Percentiles rank a stretch among this genome's conserved stretches.
phyloP scores from a whole-genome alignment of 2,888 invertebrate genomes.

The Drosophila birchii region DNA sequence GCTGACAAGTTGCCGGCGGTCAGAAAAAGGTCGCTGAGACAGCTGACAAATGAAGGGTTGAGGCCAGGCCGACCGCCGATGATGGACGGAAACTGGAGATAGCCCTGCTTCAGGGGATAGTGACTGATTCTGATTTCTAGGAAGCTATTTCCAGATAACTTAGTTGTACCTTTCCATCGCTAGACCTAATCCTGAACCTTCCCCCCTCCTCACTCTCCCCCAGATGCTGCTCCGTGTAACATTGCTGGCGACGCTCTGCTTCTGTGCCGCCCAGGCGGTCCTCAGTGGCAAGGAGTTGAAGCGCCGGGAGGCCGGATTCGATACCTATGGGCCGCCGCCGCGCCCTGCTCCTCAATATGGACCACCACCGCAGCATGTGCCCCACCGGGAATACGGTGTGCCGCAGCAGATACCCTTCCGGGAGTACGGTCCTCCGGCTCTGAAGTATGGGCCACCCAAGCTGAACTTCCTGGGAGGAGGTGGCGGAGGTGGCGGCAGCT shows the following conservation, averaged over 20 bases:
- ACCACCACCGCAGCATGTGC: slow-evolving; percentile 85
- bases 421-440: slow-evolving; percentile 83
- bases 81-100: slow-evolving; percentile 20
- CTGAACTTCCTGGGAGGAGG: slow-evolving; percentile 84
- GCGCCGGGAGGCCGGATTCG: slow-evolving; percentile 80
- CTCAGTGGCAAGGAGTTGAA: slow-evolving; percentile 73
- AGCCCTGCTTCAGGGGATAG: not conserved
- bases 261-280: slow-evolving; percentile 69
- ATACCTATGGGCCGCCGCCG: slow-evolving; percentile 86
- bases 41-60: slow-evolving; percentile 47
- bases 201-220: not conserved
- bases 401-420: slow-evolving; percentile 83
- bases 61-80: not conserved
- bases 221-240: slow-evolving; percentile 72
- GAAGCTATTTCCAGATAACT: not conserved
- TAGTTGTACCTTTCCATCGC: not conserved
- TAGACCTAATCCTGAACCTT: not conserved
- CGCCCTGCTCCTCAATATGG: slow-evolving; percentile 84
- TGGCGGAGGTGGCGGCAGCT: slow-evolving; percentile 74
- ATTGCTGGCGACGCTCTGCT: slow-evolving; percentile 59
- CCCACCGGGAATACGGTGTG: slow-evolving; percentile 85
- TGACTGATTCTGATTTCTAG: not conserved
- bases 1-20: slow-evolving; percentile 29
- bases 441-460: slow-evolving; percentile 86
- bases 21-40: slow-evolving; percentile 39